Percentiles rank a stretch among this genome's conserved stretches.
Conservation (phyloP, 1,140 invertebrate genomes). For the Bombyx mandarina region DNA sequence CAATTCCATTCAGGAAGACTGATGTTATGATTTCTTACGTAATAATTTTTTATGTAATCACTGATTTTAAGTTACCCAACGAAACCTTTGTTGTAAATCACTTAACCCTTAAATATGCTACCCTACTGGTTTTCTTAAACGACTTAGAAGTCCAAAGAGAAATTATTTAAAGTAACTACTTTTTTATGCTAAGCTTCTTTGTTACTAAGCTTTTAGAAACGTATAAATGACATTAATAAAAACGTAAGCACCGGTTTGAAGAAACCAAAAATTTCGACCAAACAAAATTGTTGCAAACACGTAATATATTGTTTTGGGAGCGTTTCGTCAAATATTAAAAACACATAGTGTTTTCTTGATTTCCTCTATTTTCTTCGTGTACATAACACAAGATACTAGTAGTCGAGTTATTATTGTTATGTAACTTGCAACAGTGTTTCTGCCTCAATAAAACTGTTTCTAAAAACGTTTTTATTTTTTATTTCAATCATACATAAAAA, state of each 20-base stretch:
- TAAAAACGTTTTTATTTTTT: slow-evolving; percentile 15
- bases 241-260: no score
- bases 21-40: slow-evolving; percentile 15
- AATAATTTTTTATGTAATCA: not conserved
- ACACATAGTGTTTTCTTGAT: slow-evolving; percentile 16
- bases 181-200: no score
- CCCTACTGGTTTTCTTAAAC: no score
- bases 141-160: no score
- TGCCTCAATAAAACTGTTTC: slow-evolving; percentile 53
- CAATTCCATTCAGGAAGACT: slow-evolving; percentile 21
- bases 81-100: no score
- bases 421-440: slow-evolving; percentile 39
- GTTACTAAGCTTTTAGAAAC: no score
- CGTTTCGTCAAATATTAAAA: slow-evolving; percentile 17
- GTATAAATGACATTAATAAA: no score
- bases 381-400: slow-evolving; percentile 8
- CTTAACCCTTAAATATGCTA: no score
- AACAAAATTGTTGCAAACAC: not conserved
- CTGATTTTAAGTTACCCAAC: no score
- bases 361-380: slow-evolving; percentile 13
- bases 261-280: no score
- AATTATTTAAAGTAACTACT: no score
- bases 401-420: slow-evolving; percentile 27
- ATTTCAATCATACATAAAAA: no score
- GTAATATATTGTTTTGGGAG: slow-evolving; percentile 14